Percentiles rank a stretch among this genome's conserved stretches.
These are phyloP conservation scores for Ruditapes philippinarum DNA, from an alignment of 1,140 invertebrate species.

Conservation along the genomic window DNA sequence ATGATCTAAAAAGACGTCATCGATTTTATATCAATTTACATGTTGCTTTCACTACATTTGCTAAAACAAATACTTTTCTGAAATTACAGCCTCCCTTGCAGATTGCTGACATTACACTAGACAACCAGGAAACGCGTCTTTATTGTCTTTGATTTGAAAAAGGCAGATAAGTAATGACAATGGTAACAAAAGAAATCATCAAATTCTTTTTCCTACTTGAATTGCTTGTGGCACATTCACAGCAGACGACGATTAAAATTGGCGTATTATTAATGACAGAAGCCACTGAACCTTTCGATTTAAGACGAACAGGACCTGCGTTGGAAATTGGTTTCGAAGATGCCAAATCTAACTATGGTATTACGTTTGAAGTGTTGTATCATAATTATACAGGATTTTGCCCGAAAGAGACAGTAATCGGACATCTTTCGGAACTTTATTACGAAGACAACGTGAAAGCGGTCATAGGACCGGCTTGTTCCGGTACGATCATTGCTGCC, in stretches of 20 bases:
- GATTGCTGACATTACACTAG: too few relatives aligned
- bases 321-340: slow-evolving; percentile 41
- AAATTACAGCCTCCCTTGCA: too few relatives aligned
- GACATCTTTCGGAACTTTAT: slow-evolving; percentile 54
- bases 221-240: not conserved
- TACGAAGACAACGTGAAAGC: slow-evolving; percentile 48
- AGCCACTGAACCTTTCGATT: slow-evolving; percentile 58
- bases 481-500: slow-evolving; percentile 28
- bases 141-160: too few relatives aligned
- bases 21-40: too few relatives aligned
- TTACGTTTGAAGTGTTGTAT: slow-evolving; percentile 50
- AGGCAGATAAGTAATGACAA: too few relatives aligned
- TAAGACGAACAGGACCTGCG: slow-evolving; percentile 49
- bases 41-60: too few relatives aligned
- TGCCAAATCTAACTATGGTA: slow-evolving; percentile 17
- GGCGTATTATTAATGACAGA: slow-evolving; percentile 63
- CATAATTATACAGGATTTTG: slow-evolving; percentile 63
- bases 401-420: slow-evolving; percentile 45
- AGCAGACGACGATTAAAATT: slow-evolving; percentile 53
- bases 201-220: not conserved
- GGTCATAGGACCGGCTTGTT: slow-evolving; percentile 58
- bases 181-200: too few relatives aligned
- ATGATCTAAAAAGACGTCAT: too few relatives aligned
- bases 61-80: too few relatives aligned
- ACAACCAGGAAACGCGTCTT: too few relatives aligned